Conservation (phyloP, 2,113 vertebrate species). For the Stictonetta naevosa region DNA sequence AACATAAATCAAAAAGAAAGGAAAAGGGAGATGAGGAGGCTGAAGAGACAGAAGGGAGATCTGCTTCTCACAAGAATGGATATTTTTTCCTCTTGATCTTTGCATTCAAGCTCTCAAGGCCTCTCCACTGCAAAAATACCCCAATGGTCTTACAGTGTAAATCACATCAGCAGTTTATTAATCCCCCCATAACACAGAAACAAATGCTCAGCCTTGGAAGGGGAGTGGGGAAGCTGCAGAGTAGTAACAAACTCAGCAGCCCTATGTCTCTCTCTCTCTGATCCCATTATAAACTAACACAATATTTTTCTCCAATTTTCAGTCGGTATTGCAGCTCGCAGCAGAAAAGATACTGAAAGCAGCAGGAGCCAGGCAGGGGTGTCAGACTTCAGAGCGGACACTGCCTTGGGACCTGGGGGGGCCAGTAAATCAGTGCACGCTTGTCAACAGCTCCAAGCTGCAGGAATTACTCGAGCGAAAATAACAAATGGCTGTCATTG, state of each 20-base stretch:
- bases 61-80: background rate
- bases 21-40: background rate
- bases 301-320: constrained; percentile 75
- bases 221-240: background rate
- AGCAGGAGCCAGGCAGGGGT: constrained; percentile 66
- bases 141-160: background rate
- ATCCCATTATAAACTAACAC: constrained; percentile 76
- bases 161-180: constrained; percentile 43
- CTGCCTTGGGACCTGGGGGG: constrained; percentile 74
- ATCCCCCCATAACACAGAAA: constrained; percentile 15
- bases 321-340: constrained; percentile 57
- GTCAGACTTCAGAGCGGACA: constrained; percentile 73
- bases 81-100: constrained; percentile 9
- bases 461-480: constrained; percentile 95
- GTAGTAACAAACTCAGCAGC: constrained; percentile 31
- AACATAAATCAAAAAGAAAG: constrained; percentile 51
- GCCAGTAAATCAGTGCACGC: constrained; percentile 94
- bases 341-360: constrained; percentile 73
- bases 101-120: constrained; percentile 24
- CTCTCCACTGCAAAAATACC: constrained; percentile 21
- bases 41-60: background rate
- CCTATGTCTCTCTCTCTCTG: constrained; percentile 17
- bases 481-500: constrained; percentile 99
- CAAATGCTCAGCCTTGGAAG: background rate
- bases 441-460: constrained; percentile 92